Evolutionary conservation across 2,888 invertebrate species (phyloP), one percentile per base, ranked within the genome.

Genomic region (Polydrusus pterygomalis): DNA sequence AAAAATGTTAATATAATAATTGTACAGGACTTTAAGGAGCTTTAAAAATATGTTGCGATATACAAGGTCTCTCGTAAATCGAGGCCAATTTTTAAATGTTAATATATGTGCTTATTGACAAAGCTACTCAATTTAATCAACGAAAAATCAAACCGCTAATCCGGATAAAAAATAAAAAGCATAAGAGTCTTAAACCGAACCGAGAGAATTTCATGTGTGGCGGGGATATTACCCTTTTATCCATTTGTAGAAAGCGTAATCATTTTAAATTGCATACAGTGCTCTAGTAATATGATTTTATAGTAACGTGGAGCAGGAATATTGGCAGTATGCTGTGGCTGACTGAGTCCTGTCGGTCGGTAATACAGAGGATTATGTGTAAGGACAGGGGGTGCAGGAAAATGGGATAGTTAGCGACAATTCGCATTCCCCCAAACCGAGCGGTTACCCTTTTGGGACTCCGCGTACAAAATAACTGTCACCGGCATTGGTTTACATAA

Each of bases 331-430:
- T 64, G 75, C 56, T 75, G 17, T 76, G 72, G 72, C 70, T 74
- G 77, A 70, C 73, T 77, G 77, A 70, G 56, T 74, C 74, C 73
- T 77, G 77, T 58, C 77, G 63, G 70, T 73, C 73, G 69, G 76
- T 76, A 76, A 76, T 76, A 60, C 83, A 78, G 79, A 81, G 86
- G 86, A 87, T 87, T 87, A 86, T 84, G 82, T 84, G 82, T 82
- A 81, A 82, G 82, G 67, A 68, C 76, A 80, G 82, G 83, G 83
- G 82, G 80, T 82, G 85, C 83, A 79, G 83, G 82, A 81, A 84
- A 87, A 86, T 85, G 83, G 86, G 83, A 86, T 87, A 87, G 87
- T 87, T 87, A 87, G 87, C 86, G 86, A 86, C 87, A 86, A 87
- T 87, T 87, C 86, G 86, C 86, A 87, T 87, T 87, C 87, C 86